Percentiles rank a stretch among this genome's conserved stretches.
phyloP scores from a whole-genome alignment of 2,888 invertebrate species.

The Chymomyza caudatula region DNA sequence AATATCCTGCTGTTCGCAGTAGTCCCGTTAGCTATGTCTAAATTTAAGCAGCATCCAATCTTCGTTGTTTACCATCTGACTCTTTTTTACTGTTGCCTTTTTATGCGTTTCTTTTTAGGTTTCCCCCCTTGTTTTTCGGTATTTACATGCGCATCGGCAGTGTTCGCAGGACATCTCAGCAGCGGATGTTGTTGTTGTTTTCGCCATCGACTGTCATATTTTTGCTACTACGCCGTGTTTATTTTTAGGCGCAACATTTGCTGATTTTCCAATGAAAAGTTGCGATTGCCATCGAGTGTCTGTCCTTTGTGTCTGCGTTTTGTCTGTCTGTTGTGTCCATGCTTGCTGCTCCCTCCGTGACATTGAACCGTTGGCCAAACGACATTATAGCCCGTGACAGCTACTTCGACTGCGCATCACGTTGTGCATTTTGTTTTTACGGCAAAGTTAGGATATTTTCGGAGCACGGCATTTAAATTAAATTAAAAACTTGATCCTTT shows the following conservation, averaged over 20 bases:
- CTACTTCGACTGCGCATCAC: conserved; percentile 24
- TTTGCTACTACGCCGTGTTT: conserved; percentile 1
- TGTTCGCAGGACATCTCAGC: neutral
- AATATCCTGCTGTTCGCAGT: too few relatives aligned
- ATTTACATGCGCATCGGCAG: conserved; percentile 13
- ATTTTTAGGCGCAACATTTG: conserved; percentile 14
- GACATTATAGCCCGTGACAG: neutral
- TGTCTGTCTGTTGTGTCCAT: neutral
- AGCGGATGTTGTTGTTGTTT: neutral
- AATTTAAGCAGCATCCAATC: neutral
- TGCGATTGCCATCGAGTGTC: neutral
- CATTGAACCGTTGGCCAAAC: neutral
- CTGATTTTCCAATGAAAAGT: conserved; percentile 27
- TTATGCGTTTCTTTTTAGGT: neutral
- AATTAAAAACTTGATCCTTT: conserved; percentile 39
- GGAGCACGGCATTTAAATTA: conserved; percentile 63
- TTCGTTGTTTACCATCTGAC: neutral
- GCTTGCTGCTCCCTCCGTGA: neutral
- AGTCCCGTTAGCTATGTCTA: too few relatives aligned
- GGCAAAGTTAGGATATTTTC: neutral
- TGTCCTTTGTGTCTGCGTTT: neutral
- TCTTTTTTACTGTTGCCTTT: neutral
- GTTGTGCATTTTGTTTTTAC: conserved; percentile 64
- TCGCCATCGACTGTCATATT: neutral
- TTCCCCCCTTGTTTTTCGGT: neutral